Evolutionary conservation across 2,113 vertebrate species (phyloP).

Genomic region (Oncorhynchus tshawytscha): DNA sequence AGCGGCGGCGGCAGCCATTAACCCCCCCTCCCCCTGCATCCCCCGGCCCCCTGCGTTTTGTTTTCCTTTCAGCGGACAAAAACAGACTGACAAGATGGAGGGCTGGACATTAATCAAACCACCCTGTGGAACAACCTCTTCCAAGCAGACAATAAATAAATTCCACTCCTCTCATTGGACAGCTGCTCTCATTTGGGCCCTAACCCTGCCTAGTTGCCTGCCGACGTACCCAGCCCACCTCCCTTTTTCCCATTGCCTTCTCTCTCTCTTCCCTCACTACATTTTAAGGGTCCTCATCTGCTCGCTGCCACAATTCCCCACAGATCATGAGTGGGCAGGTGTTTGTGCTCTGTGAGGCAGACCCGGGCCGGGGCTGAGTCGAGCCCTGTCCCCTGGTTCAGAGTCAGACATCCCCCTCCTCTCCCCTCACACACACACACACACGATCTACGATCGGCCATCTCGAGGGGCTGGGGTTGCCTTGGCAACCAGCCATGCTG

Average conservation of each 20-base stretch:
- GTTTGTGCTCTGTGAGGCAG: slow-evolving; percentile 64
- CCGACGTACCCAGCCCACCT: slow-evolving; percentile 28
- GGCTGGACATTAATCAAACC: slow-evolving; percentile 86
- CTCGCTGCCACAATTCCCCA: slow-evolving; percentile 57
- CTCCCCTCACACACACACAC: slow-evolving; percentile 18
- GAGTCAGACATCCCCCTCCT: no score
- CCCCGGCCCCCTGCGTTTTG: slow-evolving; percentile 71
- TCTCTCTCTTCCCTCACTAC: slow-evolving; percentile 1
- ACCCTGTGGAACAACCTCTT: slow-evolving; percentile 75
- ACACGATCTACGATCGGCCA: not conserved
- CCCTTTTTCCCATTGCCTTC: slow-evolving; percentile 47
- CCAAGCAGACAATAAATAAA: slow-evolving; percentile 78
- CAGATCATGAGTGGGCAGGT: slow-evolving; percentile 76
- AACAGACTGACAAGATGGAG: slow-evolving; percentile 79
- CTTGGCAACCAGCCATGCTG: slow-evolving; percentile 35
- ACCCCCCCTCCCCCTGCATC: slow-evolving; percentile 41
- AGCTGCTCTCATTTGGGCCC: slow-evolving; percentile 74
- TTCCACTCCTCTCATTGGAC: slow-evolving; percentile 77
- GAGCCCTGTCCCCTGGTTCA: slow-evolving; percentile 66
- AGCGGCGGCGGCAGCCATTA: slow-evolving; percentile 75
- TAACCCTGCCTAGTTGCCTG: not conserved
- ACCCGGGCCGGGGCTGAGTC: slow-evolving; percentile 56
- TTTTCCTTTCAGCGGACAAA: slow-evolving; percentile 76
- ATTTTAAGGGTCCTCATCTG: slow-evolving; percentile 58
- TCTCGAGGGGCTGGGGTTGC: slow-evolving; percentile 43